Conservation (phyloP, 2,113 vertebrate genomes). For the Thryonomys swinderianus region DNA sequence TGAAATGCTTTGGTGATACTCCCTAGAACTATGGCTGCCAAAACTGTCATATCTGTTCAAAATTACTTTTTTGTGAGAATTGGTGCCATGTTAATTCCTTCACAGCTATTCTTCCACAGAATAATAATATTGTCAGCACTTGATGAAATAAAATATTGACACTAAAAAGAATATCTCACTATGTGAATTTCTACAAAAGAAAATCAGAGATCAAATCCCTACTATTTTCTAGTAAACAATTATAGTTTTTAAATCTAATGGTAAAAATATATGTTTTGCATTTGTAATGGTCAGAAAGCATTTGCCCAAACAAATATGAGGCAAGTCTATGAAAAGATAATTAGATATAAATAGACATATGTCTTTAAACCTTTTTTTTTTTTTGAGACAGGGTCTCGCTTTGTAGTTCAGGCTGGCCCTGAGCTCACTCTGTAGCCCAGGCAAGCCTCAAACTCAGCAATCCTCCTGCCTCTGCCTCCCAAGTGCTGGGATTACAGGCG, state of each 20-base stretch:
- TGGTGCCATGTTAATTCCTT: conserved; percentile 63
- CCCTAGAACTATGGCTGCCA: conserved; percentile 23
- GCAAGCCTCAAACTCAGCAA: too few relatives aligned
- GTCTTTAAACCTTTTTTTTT: too few relatives aligned
- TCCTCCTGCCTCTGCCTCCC: too few relatives aligned
- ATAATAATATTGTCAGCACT: conserved; percentile 42
- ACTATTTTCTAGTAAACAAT: conserved; percentile 23
- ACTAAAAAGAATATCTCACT: conserved; percentile 45
- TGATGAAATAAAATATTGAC: conserved; percentile 32
- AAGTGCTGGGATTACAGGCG: too few relatives aligned
- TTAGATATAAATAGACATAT: conserved; percentile 27
- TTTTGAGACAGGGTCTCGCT: too few relatives aligned
- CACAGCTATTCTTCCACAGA: conserved; percentile 49
- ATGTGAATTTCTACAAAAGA: conserved; percentile 10
- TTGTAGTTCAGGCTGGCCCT: too few relatives aligned
- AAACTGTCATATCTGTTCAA: conserved; percentile 63
- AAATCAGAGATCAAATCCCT: conserved; percentile 35
- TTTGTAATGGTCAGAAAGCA: neutral
- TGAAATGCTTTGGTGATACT: conserved; percentile 50
- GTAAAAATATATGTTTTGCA: conserved; percentile 20
- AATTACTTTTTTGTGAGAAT: conserved; percentile 56
- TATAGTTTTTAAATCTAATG: conserved; percentile 40
- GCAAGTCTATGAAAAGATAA: conserved; percentile 13
- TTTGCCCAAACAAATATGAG: conserved; percentile 21
- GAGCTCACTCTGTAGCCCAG: too few relatives aligned